Percentiles rank a stretch among this genome's conserved stretches.
Evolutionary conservation across 1,140 invertebrate genomes (phyloP).

Genomic region (Aphelenchoides fujianensis): DNA sequence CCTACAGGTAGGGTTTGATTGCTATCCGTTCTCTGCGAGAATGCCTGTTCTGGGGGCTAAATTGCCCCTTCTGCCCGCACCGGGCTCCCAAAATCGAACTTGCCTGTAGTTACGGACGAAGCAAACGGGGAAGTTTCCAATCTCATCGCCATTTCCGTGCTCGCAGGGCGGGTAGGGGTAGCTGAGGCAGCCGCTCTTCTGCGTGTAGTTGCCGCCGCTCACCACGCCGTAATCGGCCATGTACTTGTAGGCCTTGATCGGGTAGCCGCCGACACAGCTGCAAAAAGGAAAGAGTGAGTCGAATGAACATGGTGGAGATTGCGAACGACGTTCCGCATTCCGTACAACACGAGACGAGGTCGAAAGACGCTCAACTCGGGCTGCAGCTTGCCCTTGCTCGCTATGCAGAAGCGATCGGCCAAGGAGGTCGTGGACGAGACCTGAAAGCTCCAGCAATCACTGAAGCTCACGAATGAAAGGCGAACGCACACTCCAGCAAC

Average conservation of each 20-base stretch:
- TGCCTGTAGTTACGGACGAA: neutral
- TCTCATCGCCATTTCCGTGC: constrained; percentile 7
- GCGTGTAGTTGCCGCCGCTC: constrained; percentile 6
- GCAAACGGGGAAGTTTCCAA: neutral
- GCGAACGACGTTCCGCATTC: constrained; percentile 9
- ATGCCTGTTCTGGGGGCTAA: too few species aligned
- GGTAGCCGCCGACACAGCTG: constrained; percentile 19
- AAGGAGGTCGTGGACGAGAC: neutral
- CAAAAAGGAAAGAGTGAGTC: neutral
- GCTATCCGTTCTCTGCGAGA: too few species aligned
- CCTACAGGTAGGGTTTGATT: too few species aligned
- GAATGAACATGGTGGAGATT: too few species aligned
- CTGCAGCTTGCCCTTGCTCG: neutral
- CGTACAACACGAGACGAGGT: neutral
- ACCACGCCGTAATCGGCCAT: constrained; percentile 14
- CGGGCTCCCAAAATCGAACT: too few species aligned
- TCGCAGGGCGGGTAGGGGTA: constrained; percentile 15
- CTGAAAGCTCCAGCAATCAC: neutral
- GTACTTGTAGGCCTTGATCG: constrained; percentile 2
- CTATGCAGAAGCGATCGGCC: constrained; percentile 14
- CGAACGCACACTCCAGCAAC: constrained; percentile 14
- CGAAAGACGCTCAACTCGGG: constrained; percentile 7
- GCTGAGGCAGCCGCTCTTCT: neutral
- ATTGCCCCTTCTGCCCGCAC: too few species aligned
- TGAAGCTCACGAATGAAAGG: too few species aligned